Base-by-base conservation (phyloP, 2,888 invertebrate genomes). In the Conops quadrifasciatus region DNA sequence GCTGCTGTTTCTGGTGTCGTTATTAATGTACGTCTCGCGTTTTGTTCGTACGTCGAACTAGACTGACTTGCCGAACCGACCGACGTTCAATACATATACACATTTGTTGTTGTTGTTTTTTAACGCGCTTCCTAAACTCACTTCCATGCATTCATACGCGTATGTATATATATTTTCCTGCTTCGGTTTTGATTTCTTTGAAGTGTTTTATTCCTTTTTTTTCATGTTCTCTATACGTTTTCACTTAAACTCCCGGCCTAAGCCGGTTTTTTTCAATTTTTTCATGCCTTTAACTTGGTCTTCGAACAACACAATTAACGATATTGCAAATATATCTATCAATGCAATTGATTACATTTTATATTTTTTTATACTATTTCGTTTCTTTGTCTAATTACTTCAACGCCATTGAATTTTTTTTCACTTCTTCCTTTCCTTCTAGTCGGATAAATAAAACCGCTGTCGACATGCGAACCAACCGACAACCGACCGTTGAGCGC, bases 211-310 rank as follows among this genome's bases (percentile, higher is more conserved):
- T 66, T 60, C 49, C 15, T 30, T 2, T 53, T 53, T 21, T 53
- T 21, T 4, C 21, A 53, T 21, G 24, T 65, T 67, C 71, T 28
- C 67, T 49, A 45, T 73, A 59, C 67, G 67, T 71, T 67, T 36
- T 51, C 66, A 64, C 19, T 72, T 49, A 19, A n/a, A 66, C 47
- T 45, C 66, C 70, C 71, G 72, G 74, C 71, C 36, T 51, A 43
- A 45, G 70, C 71, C 71, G 72, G 71, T 64, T 69, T 72, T 62
- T 70, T 36, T 68, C 16, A 28, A 72, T 68, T 71, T 62, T 51
- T 65, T 60, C 53, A 68, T 68, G 47, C 67, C 53, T 47, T 60
- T 59, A 19, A 58, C 26, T 28, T 53, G 19, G 13, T 11, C 24
- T 53, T 58, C 2, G 21, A n/a, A 19, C 4, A 19, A 58, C 21